Percentiles rank a stretch among this genome's conserved stretches.
These are phyloP conservation scores for Caenorhabditis sp. DNA, from an alignment of 2,888 invertebrate species.

Conservation along the genomic window DNA sequence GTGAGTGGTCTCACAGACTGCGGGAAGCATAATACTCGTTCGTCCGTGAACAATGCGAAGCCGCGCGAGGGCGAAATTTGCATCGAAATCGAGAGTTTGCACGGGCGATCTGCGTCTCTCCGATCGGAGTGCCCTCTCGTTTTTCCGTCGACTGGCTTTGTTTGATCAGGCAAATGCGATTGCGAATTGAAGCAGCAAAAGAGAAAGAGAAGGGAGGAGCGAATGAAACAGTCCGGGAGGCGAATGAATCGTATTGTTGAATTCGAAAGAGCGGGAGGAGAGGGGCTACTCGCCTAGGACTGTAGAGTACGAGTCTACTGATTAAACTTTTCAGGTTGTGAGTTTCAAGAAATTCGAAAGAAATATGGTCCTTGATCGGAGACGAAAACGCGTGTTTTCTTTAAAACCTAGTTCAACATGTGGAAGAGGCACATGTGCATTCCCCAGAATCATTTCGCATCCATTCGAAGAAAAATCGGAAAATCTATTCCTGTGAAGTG, in stretches of 20 bases:
- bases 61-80: constrained; percentile 29
- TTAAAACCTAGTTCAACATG: too few relatives aligned
- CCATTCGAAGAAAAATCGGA: too few relatives aligned
- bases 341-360: too few relatives aligned
- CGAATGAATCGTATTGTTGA: constrained; percentile 13
- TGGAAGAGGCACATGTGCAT: too few relatives aligned
- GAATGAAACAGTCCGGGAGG: constrained; percentile 22
- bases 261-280: too few relatives aligned
- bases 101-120: constrained; percentile 26
- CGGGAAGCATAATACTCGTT: constrained; percentile 22
- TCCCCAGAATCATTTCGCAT: too few relatives aligned
- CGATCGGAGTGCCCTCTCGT: constrained; percentile 5
- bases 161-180: constrained; percentile 54
- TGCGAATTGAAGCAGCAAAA: constrained; percentile 24
- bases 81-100: constrained; percentile 55
- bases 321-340: too few relatives aligned
- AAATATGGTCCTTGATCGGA: too few relatives aligned
- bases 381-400: too few relatives aligned
- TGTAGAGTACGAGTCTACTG: too few relatives aligned
- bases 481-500: too few relatives aligned
- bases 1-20: neutral
- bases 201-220: neutral
- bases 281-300: too few relatives aligned
- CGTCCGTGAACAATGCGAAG: constrained; percentile 38
- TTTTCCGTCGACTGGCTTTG: constrained; percentile 39